Conservation (phyloP, 2,888 invertebrate species). For the Limnephilus lunatus region DNA sequence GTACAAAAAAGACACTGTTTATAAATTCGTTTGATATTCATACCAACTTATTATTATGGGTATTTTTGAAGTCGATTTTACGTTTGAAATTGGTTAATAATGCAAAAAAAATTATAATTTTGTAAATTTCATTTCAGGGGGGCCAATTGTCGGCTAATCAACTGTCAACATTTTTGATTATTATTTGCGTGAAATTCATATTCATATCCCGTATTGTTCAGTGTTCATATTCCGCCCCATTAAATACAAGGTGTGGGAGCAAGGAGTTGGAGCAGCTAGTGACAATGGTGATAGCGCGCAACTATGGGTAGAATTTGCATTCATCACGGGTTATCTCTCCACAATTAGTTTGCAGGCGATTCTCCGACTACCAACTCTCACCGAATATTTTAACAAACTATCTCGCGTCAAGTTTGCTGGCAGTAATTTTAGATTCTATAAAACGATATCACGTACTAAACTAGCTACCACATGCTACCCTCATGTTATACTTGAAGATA, state of each 20-base stretch:
- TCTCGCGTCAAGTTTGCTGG: neutral
- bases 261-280: neutral
- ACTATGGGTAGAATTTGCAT: neutral
- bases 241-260: neutral
- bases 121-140: too few relatives aligned
- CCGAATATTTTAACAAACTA: neutral
- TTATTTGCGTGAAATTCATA: neutral
- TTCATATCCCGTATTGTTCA: neutral
- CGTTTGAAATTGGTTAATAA: too few relatives aligned
- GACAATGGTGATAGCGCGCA: neutral
- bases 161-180: too few relatives aligned
- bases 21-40: too few relatives aligned
- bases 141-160: too few relatives aligned
- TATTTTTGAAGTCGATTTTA: too few relatives aligned
- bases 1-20: too few relatives aligned
- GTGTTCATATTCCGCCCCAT: neutral
- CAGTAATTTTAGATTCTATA: neutral
- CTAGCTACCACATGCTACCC: neutral
- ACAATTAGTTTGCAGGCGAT: slow-evolving; percentile 5
- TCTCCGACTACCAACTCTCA: neutral
- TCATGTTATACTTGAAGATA: neutral
- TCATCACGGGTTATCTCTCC: neutral
- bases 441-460: neutral
- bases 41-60: too few relatives aligned
- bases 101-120: too few relatives aligned